Conservation (phyloP, 2,888 invertebrate species). For the Meteorus cinctellus region DNA sequence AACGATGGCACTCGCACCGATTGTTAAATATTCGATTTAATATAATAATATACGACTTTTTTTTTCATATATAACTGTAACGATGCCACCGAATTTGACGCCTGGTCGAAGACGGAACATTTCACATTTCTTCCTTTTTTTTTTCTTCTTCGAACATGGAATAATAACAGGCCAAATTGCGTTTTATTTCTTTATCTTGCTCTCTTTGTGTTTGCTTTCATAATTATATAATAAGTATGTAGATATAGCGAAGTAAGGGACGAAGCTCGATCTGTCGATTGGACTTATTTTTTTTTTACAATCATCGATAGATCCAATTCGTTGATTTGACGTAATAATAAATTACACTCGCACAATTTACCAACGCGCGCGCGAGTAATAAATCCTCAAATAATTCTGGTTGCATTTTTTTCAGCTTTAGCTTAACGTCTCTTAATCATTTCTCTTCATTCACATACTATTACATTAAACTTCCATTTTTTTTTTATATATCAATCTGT, state of each 20-base stretch:
- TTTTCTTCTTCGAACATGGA: conserved; percentile 34
- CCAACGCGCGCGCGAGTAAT: conserved; percentile 24
- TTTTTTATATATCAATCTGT: conserved; percentile 8
- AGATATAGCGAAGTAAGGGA: conserved; percentile 38
- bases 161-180: conserved; percentile 44
- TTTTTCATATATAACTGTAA: conserved; percentile 30
- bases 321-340: conserved; percentile 38
- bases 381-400: conserved; percentile 6
- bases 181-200: background rate
- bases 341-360: conserved; percentile 26
- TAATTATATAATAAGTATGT: conserved; percentile 32
- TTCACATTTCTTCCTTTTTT: background rate
- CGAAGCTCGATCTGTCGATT: conserved; percentile 45
- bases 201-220: conserved; percentile 23
- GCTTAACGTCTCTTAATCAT: background rate
- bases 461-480: conserved; percentile 10
- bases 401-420: background rate
- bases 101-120: conserved; percentile 39
- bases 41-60: conserved; percentile 36
- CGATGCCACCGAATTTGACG: conserved; percentile 37
- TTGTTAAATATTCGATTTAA: conserved; percentile 40
- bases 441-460: conserved; percentile 22
- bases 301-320: conserved; percentile 36
- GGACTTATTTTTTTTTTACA: conserved; percentile 16
- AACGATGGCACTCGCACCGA: conserved; percentile 43